Evolutionary conservation across 2,797 vertebrate species (phyloP), one percentile per base, ranked within the genome.

Genomic region (Coilia nasus): DNA sequence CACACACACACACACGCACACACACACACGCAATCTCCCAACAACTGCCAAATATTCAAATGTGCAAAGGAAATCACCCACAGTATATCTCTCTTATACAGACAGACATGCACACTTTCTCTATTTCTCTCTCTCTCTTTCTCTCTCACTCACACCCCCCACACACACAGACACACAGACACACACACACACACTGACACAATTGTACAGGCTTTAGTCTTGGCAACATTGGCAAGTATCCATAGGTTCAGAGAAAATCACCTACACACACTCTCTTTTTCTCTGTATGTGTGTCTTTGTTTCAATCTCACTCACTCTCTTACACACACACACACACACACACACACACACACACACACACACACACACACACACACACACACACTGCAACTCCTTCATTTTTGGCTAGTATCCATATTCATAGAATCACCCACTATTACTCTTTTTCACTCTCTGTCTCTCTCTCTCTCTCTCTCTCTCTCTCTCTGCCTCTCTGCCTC

Each of bases 1-100:
- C 62, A 62, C 59, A 67, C 10, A 67, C 62, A 67, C 62, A 28
- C 28, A 35, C 14, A 75, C 31, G 0, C 67, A 75, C 17, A 35
- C 17, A 54, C n/a, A n/a, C n/a, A 28, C 67, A 14, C 35, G 35
- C 67, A 75, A 75, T 75, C 67, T 31, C 31, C 25, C 28, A 15
- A 35, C 67, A 75, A 75, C 28, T 75, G 67, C 28, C 67, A 75
- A 35, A 28, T 35, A 75, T 75, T 28, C 67, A 75, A 75, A 75
- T 41, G 12, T 75, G 67, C 28, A 35, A 28, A 75, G 67, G 14
- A 64, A 75, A 75, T 75, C 67, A 75, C 67, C 28, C 28, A 15
- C 31, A 75, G 14, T 35, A 41, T 35, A 75, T 35, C 67, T 75
- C 67, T 75, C 67, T 75, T 31, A 14, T 14, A 17, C 64, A 14